A percentile compares a stretch with the other conserved stretches of the same genome.
Conservation (phyloP, 2,797 vertebrate species). For the Lagorchestes hirsutus region DNA sequence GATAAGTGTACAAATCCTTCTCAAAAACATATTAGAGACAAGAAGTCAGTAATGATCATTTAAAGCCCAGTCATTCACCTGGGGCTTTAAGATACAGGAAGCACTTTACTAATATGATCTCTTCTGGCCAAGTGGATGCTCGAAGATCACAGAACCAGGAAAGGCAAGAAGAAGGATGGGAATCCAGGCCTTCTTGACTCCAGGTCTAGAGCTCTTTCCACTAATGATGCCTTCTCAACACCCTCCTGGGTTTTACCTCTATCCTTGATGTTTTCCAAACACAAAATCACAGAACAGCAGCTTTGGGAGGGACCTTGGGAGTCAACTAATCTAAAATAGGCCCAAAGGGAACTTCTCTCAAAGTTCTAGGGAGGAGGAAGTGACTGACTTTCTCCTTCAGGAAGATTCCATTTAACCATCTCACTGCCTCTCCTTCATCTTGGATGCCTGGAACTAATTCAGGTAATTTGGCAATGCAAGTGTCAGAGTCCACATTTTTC, state of each 20-base stretch:
- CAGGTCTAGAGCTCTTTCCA: background rate
- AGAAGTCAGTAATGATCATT: background rate
- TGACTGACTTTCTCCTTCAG: background rate
- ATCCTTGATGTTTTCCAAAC: background rate
- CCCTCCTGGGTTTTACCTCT: background rate
- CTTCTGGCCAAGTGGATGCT: background rate
- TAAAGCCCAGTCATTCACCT: background rate
- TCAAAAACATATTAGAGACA: background rate
- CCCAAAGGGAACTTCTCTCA: background rate
- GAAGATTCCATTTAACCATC: background rate
- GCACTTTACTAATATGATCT: background rate
- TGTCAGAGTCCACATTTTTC: background rate
- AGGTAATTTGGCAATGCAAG: background rate
- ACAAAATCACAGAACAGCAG: no score
- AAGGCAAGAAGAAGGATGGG: background rate
- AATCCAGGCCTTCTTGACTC: background rate
- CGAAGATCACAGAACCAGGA: background rate
- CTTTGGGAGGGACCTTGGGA: no score
- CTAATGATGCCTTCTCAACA: background rate
- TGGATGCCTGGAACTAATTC: no score
- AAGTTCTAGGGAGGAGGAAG: background rate
- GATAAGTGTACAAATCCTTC: background rate
- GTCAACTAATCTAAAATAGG: no score
- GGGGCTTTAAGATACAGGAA: background rate
- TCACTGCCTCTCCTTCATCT: background rate